Conservation (phyloP, 2,888 invertebrate genomes). For the Eilema griseolum region DNA sequence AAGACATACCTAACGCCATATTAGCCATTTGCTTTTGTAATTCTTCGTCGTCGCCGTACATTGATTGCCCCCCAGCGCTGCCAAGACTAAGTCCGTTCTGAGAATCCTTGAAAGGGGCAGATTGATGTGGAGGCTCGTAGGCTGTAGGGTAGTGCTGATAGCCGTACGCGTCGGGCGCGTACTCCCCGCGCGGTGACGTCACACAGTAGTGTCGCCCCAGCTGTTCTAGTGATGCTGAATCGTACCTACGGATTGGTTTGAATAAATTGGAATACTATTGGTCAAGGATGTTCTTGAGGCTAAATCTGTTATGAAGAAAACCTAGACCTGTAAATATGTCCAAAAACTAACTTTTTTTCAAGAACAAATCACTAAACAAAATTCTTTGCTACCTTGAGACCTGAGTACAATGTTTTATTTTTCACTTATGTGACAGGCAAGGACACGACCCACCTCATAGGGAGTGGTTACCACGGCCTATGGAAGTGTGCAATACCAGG, state of each 20-base stretch:
- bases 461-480: no score
- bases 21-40: slow-evolving; percentile 91
- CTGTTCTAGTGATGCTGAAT: slow-evolving; percentile 81
- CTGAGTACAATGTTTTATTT: no score
- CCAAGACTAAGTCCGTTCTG: slow-evolving; percentile 84
- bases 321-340: no score
- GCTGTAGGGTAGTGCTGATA: slow-evolving; percentile 81
- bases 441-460: no score
- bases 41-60: slow-evolving; percentile 91
- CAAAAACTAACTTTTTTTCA: no score
- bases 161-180: slow-evolving; percentile 80
- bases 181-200: slow-evolving; percentile 84
- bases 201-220: slow-evolving; percentile 83
- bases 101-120: slow-evolving; percentile 79
- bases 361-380: no score
- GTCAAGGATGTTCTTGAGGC: background rate
- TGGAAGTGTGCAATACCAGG: no score
- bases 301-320: background rate
- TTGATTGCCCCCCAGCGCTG: slow-evolving; percentile 86
- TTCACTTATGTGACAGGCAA: no score
- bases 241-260: slow-evolving; percentile 68
- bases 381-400: no score
- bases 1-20: slow-evolving; percentile 84
- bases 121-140: slow-evolving; percentile 73
- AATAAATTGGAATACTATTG: no score